phyloP scores from a whole-genome alignment of 2,888 invertebrate species.

The Pyrochroa serraticornis region DNA sequence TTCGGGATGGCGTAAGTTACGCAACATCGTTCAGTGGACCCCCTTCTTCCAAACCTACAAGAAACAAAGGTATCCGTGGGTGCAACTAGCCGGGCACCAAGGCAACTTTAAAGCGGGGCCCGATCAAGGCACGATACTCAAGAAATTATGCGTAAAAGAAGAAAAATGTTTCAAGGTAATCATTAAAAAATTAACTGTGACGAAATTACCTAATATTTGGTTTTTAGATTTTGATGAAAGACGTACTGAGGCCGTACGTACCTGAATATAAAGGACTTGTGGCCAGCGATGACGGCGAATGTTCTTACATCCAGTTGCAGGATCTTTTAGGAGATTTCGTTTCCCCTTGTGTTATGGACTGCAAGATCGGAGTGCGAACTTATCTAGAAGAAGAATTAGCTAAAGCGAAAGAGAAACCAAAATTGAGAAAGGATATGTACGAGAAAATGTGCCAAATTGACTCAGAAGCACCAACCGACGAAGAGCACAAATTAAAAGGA shows the following conservation, averaged over 20 bases:
- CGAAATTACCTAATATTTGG: background rate
- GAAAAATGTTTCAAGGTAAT: constrained; percentile 80
- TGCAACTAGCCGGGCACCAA: constrained; percentile 94
- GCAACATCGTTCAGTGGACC: constrained; percentile 95
- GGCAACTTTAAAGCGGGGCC: constrained; percentile 94
- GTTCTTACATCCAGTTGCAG: constrained; percentile 89
- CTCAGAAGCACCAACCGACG: constrained; percentile 84
- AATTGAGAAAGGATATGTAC: constrained; percentile 93
- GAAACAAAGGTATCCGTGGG: constrained; percentile 95
- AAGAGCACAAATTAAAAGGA: constrained; percentile 87
- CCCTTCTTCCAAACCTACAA: constrained; percentile 97
- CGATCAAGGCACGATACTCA: constrained; percentile 91
- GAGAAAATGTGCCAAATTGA: constrained; percentile 97
- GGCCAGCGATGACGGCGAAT: constrained; percentile 78
- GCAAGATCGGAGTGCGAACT: constrained; percentile 93
- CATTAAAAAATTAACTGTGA: background rate
- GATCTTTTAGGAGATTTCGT: constrained; percentile 90
- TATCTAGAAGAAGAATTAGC: constrained; percentile 94
- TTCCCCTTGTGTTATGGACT: constrained; percentile 96
- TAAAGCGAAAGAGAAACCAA: constrained; percentile 94
- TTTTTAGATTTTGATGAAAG: constrained; percentile 76
- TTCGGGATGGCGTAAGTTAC: constrained; percentile 91
- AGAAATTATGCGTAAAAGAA: constrained; percentile 90
- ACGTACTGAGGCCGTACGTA: constrained; percentile 85
- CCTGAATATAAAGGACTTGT: constrained; percentile 92